These are phyloP conservation scores for Tetraodon nigroviridis DNA, from an alignment of 2,113 vertebrate genomes.

Conservation along the genomic window DNA sequence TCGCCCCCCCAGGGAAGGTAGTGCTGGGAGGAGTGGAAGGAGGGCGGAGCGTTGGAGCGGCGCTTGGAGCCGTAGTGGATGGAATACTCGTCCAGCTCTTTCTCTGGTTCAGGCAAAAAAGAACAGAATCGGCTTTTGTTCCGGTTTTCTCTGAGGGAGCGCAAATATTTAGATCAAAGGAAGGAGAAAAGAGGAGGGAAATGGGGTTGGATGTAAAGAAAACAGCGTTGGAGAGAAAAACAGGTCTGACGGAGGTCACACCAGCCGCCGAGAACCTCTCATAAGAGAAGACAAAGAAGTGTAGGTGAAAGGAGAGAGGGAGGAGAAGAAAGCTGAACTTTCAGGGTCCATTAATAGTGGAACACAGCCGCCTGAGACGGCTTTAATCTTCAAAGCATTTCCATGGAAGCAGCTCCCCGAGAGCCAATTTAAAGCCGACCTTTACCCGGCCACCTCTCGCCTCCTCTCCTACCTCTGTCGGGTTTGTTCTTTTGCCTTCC, in stretches of 20 bases:
- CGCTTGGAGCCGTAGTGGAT: conserved; percentile 80
- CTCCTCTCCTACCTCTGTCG: background rate
- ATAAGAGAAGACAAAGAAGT: conserved; percentile 1
- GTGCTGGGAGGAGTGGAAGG: conserved; percentile 78
- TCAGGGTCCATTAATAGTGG: conserved; percentile 45
- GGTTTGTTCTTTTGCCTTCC: background rate
- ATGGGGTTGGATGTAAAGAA: no score
- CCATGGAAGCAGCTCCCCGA: conserved; percentile 44
- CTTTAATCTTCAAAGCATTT: conserved; percentile 60
- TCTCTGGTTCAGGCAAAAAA: conserved; percentile 62
- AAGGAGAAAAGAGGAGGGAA: no score
- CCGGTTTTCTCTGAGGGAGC: no score
- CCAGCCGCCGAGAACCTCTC: background rate
- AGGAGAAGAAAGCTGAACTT: background rate
- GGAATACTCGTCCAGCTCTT: conserved; percentile 87
- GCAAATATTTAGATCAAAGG: no score
- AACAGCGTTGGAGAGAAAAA: no score
- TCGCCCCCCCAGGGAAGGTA: conserved; percentile 73
- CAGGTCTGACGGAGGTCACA: no score
- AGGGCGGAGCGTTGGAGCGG: conserved; percentile 70
- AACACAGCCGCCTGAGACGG: conserved; percentile 10
- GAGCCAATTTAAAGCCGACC: conserved; percentile 61
- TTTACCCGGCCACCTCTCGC: conserved; percentile 46
- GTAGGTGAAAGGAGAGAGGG: background rate
- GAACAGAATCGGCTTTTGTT: background rate